Evolutionary conservation across 2,888 invertebrate genomes (phyloP).

Genomic region (Andrena fulva): DNA sequence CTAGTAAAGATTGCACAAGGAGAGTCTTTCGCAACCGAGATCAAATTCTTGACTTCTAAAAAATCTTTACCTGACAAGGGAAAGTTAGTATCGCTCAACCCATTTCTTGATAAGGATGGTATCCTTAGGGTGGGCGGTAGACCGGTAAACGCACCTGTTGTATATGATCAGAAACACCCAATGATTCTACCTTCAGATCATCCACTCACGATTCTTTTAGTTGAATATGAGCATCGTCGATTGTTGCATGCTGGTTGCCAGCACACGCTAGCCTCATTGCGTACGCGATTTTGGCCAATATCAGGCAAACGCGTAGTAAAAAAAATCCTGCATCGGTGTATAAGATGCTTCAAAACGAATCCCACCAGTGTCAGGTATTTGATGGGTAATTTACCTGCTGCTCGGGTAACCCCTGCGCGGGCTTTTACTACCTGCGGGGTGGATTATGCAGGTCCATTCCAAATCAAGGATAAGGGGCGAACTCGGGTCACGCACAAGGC

Average conservation of each 20-base stretch:
- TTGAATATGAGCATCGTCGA: neutral
- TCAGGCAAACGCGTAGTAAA: neutral
- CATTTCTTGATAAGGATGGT: neutral
- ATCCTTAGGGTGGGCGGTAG: slow-evolving; percentile 8
- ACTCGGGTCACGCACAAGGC: neutral
- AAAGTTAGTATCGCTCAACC: neutral
- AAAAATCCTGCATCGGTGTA: neutral
- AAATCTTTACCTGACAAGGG: too few species aligned
- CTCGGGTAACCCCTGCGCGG: neutral
- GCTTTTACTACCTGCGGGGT: slow-evolving; percentile 7
- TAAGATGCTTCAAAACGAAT: neutral
- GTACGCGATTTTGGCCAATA: neutral
- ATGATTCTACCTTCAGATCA: too few species aligned
- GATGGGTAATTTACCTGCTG: neutral
- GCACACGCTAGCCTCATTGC: neutral
- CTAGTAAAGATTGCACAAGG: neutral
- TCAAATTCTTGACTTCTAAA: neutral
- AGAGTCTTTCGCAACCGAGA: neutral
- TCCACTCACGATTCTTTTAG: neutral
- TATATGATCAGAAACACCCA: slow-evolving; percentile 11
- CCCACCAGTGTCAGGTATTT: too few species aligned
- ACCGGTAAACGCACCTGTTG: neutral
- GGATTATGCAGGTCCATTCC: slow-evolving; percentile 9
- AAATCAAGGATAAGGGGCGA: neutral
- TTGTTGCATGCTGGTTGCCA: neutral